These are phyloP conservation scores for Paragorgia papillata DNA, from an alignment of 92 coral and sea anemone genomes.

Conservation along the genomic window DNA sequence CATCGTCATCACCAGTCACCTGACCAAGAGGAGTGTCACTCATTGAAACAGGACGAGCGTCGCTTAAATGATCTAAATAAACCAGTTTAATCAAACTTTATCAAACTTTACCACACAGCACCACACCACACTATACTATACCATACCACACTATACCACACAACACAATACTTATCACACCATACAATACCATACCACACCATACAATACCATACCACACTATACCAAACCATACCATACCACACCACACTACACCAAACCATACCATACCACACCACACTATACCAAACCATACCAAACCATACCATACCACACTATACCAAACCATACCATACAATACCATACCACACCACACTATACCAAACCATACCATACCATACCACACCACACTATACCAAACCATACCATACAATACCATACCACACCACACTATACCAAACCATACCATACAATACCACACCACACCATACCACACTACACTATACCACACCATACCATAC, in stretches of 20 bases:
- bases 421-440: neutral
- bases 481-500: too few species aligned
- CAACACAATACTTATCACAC: neutral
- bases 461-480: neutral
- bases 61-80: constrained; percentile 7
- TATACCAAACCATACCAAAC: neutral
- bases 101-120: too few species aligned
- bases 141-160: neutral
- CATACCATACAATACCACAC: neutral
- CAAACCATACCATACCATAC: neutral
- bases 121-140: too few species aligned
- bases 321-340: neutral
- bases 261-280: neutral
- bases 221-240: neutral
- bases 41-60: constrained; percentile 66
- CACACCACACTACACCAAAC: too few species aligned
- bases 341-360: neutral
- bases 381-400: neutral
- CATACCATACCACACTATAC: neutral
- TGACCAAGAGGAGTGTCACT: constrained; percentile 88
- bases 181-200: too few species aligned
- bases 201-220: too few species aligned
- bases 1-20: constrained; percentile 64
- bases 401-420: neutral
- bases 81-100: too few species aligned